Conservation (phyloP, 2,888 invertebrate genomes). For the Abscondita cerata region DNA sequence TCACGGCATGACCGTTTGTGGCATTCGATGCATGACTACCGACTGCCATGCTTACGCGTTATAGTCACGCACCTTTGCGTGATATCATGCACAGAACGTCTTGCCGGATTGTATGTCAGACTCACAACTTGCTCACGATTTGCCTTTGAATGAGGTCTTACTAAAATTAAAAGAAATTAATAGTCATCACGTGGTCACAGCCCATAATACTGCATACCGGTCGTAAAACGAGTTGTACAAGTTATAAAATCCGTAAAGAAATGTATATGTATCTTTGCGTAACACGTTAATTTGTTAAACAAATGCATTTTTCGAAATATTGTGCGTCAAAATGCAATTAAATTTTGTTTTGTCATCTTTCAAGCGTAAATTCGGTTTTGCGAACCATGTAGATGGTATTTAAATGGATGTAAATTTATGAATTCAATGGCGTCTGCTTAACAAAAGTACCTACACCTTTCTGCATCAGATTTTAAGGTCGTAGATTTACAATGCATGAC, state of each 20-base stretch:
- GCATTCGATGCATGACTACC: slow-evolving; percentile 39
- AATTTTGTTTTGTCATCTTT: slow-evolving; percentile 28
- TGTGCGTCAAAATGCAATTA: slow-evolving; percentile 2
- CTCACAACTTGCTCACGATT: slow-evolving; percentile 20
- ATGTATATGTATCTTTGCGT: neutral
- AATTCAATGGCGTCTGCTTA: slow-evolving; percentile 37
- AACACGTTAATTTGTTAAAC: neutral
- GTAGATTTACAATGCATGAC: slow-evolving; percentile 33
- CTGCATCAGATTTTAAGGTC: slow-evolving; percentile 41
- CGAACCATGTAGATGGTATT: slow-evolving; percentile 41
- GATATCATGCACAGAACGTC: slow-evolving; percentile 30
- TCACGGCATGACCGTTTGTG: slow-evolving; percentile 38
- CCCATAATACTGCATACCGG: slow-evolving; percentile 11
- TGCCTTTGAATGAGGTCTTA: slow-evolving; percentile 19
- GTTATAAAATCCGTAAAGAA: slow-evolving; percentile 3
- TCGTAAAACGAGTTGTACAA: slow-evolving; percentile 4
- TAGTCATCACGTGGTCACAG: slow-evolving; percentile 18
- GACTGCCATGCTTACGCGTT: slow-evolving; percentile 34
- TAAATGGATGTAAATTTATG: slow-evolving; percentile 43
- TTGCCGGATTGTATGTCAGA: slow-evolving; percentile 26
- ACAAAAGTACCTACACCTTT: slow-evolving; percentile 22
- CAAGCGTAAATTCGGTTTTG: slow-evolving; percentile 38
- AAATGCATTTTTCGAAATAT: neutral
- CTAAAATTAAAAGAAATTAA: slow-evolving; percentile 28
- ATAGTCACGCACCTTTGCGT: slow-evolving; percentile 36